Evolutionary conservation across 2,888 invertebrate genomes (phyloP), one percentile per base, ranked within the genome.

Genomic region (Coronaproctus castanopsis): DNA sequence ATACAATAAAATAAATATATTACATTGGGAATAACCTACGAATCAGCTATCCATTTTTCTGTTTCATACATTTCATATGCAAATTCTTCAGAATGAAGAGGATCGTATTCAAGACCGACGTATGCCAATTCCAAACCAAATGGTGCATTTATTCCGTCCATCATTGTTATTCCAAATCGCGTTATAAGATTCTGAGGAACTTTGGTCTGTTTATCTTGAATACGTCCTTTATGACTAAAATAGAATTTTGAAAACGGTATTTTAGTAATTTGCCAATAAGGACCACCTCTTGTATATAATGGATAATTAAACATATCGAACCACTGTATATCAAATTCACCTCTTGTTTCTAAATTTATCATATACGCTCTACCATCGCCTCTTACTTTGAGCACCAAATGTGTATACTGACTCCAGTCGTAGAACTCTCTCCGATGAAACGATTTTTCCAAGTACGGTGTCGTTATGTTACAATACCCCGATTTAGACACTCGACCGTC

Each of bases 231-330:
- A 2, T 82, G 81, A 2, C 81, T 77, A 48, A 88, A 72, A 64
- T 85, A 80, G 69, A 96, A 95, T 72, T 92, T 93, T 10, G 93
- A 91, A 74, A 95, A 91, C 1, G 95, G 95, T 68, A 96, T 87
- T 78, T 83, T 88, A 23, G 85, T 80, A 63, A 81, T 74, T 75
- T 98, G 97, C 98, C 98, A 98, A 71, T 98, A 96, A 0, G 98
- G 98, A 0, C 97, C 96, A 50, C 98, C 98, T 72, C 95, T 80
- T 0, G 98, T 98, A 70, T 82, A 90, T 2, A 98, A 73, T 0
- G 85, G 80, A 72, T 84, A 96, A 67, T 84, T 81, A 70, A 84
- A 91, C 19, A 85, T 77, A 71, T 95, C 91, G 70, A 89, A 83
- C 89, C 89, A 92, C n/a, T 79, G 77, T 24, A 92, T 72, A 71